phyloP scores from a whole-genome alignment of 2,797 vertebrate genomes.

The Hydrocynus forskahlii region DNA sequence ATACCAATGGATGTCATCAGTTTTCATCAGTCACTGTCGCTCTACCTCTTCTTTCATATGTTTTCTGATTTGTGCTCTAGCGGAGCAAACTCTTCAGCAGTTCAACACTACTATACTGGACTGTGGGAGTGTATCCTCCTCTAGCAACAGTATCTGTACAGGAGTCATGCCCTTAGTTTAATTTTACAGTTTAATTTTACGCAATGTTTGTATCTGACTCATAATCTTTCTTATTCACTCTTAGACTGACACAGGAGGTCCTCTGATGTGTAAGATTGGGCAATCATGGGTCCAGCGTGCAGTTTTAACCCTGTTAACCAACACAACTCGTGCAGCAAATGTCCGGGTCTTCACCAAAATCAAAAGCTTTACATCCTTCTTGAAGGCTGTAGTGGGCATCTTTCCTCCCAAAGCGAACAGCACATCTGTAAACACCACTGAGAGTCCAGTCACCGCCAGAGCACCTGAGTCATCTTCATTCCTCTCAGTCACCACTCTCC shows the following conservation, averaged over 20 bases:
- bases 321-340: no score
- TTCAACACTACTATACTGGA: conserved; percentile 39
- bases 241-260: conserved; percentile 41
- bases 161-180: conserved; percentile 22
- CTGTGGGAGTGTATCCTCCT: conserved; percentile 46
- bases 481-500: no score
- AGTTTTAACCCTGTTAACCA: conserved; percentile 30
- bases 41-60: background rate
- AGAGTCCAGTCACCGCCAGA: no score
- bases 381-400: no score
- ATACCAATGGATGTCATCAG: background rate
- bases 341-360: no score
- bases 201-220: background rate
- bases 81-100: conserved; percentile 43
- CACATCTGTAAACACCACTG: no score
- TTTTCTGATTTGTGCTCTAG: conserved; percentile 28
- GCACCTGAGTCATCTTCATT: no score
- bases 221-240: background rate
- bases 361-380: no score
- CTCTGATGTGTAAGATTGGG: conserved; percentile 41
- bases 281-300: conserved; percentile 43
- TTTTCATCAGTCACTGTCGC: background rate
- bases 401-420: no score
- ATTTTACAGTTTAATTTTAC: background rate
- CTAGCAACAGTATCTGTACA: conserved; percentile 43